Conservation (phyloP, 2,888 invertebrate genomes). For the Diaphora mendica region DNA sequence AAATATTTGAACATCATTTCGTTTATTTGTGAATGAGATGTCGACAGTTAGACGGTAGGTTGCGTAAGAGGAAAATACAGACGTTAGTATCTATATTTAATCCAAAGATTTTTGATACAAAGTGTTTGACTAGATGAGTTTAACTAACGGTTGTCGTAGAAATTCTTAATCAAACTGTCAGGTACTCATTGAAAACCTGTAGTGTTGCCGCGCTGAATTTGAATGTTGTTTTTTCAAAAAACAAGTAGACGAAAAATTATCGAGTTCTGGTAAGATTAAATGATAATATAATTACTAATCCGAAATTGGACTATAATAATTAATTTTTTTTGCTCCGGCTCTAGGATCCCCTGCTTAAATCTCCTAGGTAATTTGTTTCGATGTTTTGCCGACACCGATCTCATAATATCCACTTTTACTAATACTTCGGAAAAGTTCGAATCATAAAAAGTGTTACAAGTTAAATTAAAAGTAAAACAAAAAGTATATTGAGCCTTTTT, state of each 20-base stretch:
- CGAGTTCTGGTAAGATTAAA: background rate
- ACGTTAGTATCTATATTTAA: background rate
- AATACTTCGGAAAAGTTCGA: no score
- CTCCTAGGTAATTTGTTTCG: no score
- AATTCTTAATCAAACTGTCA: background rate
- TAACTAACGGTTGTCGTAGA: background rate
- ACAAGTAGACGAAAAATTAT: background rate
- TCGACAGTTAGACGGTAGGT: slow-evolving; percentile 1
- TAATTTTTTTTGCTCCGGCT: no score
- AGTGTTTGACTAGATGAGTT: background rate
- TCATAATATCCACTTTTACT: no score
- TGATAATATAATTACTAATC: background rate
- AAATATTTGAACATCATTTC: slow-evolving; percentile 5
- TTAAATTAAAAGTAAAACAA: no score
- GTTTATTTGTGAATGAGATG: slow-evolving; percentile 5
- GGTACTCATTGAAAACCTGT: background rate
- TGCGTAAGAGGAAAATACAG: slow-evolving; percentile 16
- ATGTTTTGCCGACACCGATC: no score
- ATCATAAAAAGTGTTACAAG: no score
- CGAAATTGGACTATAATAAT: no score
- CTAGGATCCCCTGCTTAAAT: no score
- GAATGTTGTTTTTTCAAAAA: background rate
- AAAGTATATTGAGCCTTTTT: no score
- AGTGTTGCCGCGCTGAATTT: background rate
- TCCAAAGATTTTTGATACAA: background rate